Evolutionary conservation across 1,140 invertebrate genomes (phyloP).

Genomic region (Lycorma delicatula): DNA sequence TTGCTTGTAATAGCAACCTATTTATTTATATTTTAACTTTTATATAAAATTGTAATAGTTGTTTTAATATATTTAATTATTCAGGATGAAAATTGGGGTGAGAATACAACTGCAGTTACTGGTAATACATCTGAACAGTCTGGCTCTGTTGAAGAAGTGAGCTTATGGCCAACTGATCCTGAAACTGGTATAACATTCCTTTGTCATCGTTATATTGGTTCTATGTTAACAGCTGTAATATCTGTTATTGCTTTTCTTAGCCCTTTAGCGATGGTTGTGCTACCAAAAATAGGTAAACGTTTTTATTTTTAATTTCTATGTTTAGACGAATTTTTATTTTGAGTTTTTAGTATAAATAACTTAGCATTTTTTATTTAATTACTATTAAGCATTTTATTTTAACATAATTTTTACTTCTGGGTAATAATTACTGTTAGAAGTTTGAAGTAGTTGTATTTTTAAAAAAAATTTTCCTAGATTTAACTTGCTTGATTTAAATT

Average conservation of each 20-base stretch:
- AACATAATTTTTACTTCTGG: no score
- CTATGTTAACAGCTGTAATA: conserved; percentile 63
- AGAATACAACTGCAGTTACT: conserved; percentile 94
- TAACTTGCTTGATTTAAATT: no score
- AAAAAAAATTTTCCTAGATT: no score
- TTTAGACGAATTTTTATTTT: conserved; percentile 42
- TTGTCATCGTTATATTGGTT: conserved; percentile 70
- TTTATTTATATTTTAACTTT: no score
- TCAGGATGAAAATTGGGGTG: conserved; percentile 96
- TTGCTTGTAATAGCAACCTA: no score
- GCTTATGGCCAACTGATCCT: conserved; percentile 60
- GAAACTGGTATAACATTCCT: conserved; percentile 61
- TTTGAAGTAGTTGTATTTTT: no score
- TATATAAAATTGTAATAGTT: no score
- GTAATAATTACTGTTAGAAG: no score
- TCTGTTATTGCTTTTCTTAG: conserved; percentile 79
- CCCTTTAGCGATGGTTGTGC: conserved; percentile 86
- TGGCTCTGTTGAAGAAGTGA: conserved; percentile 83
- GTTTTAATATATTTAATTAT: no score
- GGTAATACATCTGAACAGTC: conserved; percentile 93
- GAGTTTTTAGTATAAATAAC: neutral
- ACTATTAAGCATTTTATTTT: no score
- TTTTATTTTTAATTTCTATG: neutral
- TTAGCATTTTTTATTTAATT: neutral
- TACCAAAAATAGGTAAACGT: conserved; percentile 63